Conservation (phyloP, 2,113 vertebrate genomes). For the Neopipo cinnamomea region DNA sequence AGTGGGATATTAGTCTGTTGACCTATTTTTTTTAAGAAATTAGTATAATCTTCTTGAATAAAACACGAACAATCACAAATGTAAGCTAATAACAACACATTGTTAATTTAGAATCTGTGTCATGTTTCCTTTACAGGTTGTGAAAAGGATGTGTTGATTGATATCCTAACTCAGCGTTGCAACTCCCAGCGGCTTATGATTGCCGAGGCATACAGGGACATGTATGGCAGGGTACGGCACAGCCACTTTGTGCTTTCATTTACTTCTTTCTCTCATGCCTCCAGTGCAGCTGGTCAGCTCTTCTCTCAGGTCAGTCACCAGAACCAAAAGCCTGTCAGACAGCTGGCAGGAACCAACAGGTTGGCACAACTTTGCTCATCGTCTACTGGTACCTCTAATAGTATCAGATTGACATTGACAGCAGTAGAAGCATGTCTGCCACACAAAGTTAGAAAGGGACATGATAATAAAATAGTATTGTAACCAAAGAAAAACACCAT, state of each 20-base stretch:
- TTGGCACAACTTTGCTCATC: accelerated
- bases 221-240: slow-evolving; percentile 69
- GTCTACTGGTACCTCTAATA: neutral
- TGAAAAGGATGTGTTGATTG: slow-evolving; percentile 77
- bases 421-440: neutral
- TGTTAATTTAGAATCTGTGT: neutral
- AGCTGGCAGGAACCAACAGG: neutral
- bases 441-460: neutral
- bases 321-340: neutral
- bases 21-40: neutral
- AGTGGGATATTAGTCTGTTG: neutral
- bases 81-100: neutral
- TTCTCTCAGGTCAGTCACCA: neutral
- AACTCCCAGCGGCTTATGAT: slow-evolving; percentile 76
- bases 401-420: neutral
- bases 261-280: neutral
- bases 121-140: slow-evolving; percentile 62
- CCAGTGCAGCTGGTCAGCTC: neutral
- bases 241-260: neutral
- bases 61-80: neutral
- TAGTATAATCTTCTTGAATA: neutral
- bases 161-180: slow-evolving; percentile 74
- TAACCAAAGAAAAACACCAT: neutral
- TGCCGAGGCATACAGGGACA: slow-evolving; percentile 66
- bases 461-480: neutral